Evolutionary conservation across 2,113 vertebrate genomes (phyloP).

Genomic region (Hyperoodon ampullatus): DNA sequence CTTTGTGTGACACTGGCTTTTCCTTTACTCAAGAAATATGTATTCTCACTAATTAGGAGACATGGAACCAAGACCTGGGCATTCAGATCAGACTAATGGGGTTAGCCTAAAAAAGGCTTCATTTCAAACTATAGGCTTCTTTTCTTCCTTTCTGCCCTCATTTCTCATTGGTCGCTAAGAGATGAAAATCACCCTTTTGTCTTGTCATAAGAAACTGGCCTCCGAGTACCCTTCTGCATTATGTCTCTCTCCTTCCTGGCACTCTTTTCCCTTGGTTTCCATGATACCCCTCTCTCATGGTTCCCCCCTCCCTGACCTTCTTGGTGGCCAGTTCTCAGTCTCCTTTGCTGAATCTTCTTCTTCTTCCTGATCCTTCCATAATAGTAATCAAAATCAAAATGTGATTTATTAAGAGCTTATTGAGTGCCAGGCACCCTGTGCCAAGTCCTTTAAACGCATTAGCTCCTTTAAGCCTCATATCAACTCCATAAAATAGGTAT

Average conservation of each 20-base stretch:
- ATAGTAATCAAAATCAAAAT: neutral
- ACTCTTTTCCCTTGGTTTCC: slow-evolving; percentile 57
- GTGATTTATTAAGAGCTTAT: neutral
- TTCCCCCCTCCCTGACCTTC: neutral
- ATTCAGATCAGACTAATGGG: neutral
- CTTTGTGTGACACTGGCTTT: neutral
- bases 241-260: neutral
- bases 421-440: neutral
- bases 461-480: neutral
- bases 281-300: slow-evolving; percentile 10
- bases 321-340: neutral
- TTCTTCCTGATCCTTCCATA: neutral
- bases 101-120: neutral
- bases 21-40: slow-evolving; percentile 28
- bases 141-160: slow-evolving; percentile 34
- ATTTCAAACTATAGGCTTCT: slow-evolving; percentile 10
- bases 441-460: slow-evolving; percentile 13
- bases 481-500: neutral
- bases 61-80: neutral
- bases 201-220: neutral
- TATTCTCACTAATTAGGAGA: slow-evolving; percentile 21
- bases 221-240: slow-evolving; percentile 21
- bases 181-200: slow-evolving; percentile 50
- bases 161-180: neutral
- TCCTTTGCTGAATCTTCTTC: neutral